Evolutionary conservation across 2,888 invertebrate genomes (phyloP).

Genomic region (Lordiphosa fenestrarum): DNA sequence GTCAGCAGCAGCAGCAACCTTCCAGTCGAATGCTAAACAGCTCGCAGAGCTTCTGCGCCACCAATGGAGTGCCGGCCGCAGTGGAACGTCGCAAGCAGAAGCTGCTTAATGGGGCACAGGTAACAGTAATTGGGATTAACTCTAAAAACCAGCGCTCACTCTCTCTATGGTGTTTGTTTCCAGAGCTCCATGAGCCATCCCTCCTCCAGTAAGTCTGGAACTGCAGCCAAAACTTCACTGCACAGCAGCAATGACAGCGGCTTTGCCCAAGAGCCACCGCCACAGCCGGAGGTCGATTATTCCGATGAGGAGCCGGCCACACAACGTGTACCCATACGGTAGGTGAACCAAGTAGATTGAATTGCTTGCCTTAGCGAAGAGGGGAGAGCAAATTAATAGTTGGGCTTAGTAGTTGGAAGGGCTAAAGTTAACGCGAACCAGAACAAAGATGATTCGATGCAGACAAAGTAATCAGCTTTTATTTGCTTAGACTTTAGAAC

Average conservation of each 20-base stretch:
- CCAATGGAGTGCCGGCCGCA: conserved; percentile 76
- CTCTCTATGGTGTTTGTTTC: neutral
- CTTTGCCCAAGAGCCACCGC: conserved; percentile 93
- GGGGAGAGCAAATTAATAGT: neutral
- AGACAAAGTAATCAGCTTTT: no score
- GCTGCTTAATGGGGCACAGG: conserved; percentile 74
- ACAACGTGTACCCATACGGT: conserved; percentile 82
- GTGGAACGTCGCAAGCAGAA: conserved; percentile 77
- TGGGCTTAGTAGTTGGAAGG: no score
- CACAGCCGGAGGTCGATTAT: conserved; percentile 93
- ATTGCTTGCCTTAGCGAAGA: neutral
- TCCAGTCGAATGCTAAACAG: conserved; percentile 82
- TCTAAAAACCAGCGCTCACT: neutral
- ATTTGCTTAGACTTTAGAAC: no score
- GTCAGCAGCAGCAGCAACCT: conserved; percentile 37
- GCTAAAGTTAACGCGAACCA: no score
- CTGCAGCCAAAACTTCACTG: conserved; percentile 87
- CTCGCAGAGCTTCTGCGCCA: conserved; percentile 83
- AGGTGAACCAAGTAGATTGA: conserved; percentile 32
- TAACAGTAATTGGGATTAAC: conserved; percentile 5
- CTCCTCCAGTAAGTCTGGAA: conserved; percentile 64
- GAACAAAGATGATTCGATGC: no score
- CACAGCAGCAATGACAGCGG: conserved; percentile 96
- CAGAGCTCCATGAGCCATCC: conserved; percentile 60
- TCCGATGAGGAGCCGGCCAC: conserved; percentile 91